A percentile compares a stretch with the other conserved stretches of the same genome.
Conservation (phyloP, 1,140 invertebrate species). For the Drosophila murphyi region DNA sequence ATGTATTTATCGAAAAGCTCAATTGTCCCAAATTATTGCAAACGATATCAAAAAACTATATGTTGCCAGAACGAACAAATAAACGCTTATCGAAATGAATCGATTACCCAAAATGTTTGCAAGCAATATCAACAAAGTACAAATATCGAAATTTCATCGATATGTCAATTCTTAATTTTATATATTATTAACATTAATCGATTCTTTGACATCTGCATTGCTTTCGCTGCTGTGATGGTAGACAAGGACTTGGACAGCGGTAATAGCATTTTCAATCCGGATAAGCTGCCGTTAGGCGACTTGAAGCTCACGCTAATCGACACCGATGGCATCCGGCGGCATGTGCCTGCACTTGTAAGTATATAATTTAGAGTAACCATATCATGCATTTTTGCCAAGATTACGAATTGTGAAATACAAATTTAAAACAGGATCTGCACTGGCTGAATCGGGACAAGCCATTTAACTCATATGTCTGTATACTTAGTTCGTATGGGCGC, state of each 20-base stretch:
- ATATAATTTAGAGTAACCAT: background rate
- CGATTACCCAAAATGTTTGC: background rate
- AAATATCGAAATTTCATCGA: background rate
- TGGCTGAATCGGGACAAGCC: constrained; percentile 61
- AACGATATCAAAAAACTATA: no score
- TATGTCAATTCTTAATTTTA: background rate
- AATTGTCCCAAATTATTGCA: no score
- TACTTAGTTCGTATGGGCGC: constrained; percentile 58
- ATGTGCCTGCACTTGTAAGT: constrained; percentile 62
- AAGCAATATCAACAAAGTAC: background rate
- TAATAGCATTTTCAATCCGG: constrained; percentile 62
- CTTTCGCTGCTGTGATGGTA: constrained; percentile 8
- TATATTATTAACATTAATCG: background rate
- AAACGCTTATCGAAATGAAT: no score
- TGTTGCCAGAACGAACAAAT: no score
- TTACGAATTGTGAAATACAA: background rate
- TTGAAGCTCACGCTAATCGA: constrained; percentile 47
- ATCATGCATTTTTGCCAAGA: background rate
- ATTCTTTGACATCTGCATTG: constrained; percentile 9
- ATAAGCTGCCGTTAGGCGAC: constrained; percentile 54
- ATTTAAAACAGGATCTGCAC: constrained; percentile 47
- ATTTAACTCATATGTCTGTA: constrained; percentile 61
- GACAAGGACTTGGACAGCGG: constrained; percentile 35
- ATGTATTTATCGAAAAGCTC: no score
- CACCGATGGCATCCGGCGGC: constrained; percentile 46